Evolutionary conservation across 2,113 vertebrate genomes (phyloP).

Genomic region (Apteryx owenii): DNA sequence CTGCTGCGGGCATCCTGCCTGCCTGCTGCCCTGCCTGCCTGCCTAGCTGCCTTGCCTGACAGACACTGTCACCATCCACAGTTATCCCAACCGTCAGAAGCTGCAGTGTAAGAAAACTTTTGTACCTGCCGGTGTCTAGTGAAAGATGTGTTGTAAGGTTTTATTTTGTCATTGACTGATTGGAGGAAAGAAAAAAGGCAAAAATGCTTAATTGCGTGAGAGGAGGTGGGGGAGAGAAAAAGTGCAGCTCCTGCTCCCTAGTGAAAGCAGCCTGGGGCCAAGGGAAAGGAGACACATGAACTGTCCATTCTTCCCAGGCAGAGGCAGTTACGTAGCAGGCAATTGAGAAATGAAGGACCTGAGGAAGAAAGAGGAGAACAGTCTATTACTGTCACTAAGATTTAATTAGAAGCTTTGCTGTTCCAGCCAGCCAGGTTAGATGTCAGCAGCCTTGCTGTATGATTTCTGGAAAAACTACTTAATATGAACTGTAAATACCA

Average conservation of each 20-base stretch:
- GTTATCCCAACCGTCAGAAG: rapidly evolving
- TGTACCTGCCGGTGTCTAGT: rapidly evolving
- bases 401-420: not conserved
- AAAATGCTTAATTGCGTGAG: not conserved
- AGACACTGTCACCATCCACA: rapidly evolving
- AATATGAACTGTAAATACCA: not conserved
- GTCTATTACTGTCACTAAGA: not conserved
- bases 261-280: not conserved
- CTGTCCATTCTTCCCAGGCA: not conserved
- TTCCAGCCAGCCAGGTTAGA: not conserved
- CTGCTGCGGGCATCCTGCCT: not conserved
- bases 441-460: not conserved
- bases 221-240: not conserved
- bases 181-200: no score
- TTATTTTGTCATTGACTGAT: not conserved
- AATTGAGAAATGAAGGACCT: not conserved
- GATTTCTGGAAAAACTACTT: not conserved
- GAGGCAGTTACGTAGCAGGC: not conserved
- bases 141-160: rapidly evolving
- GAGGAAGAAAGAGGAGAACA: not conserved
- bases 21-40: not conserved
- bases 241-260: rapidly evolving
- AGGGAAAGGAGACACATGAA: not conserved
- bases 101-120: not conserved
- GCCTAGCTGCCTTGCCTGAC: not conserved